These are phyloP conservation scores for Plectus sambesii DNA, from an alignment of 1,140 invertebrate species.

Conservation along the genomic window DNA sequence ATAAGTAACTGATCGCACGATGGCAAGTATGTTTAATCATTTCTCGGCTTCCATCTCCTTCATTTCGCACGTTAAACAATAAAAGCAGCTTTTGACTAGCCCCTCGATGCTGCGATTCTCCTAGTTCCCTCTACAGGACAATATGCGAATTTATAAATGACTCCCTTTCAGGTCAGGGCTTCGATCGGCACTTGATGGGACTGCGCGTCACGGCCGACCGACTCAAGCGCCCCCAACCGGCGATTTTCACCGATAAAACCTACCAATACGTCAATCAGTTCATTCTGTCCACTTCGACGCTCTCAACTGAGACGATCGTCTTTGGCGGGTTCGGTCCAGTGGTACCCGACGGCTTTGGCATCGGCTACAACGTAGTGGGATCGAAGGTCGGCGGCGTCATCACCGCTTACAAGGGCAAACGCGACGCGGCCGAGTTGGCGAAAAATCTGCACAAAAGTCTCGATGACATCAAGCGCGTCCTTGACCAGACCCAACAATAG, in stretches of 20 bases:
- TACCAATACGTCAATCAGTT: constrained; percentile 74
- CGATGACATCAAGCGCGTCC: constrained; percentile 15
- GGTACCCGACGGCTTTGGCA: constrained; percentile 72
- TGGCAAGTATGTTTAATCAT: too few relatives aligned
- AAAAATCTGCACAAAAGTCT: constrained; percentile 21
- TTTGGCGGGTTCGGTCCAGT: constrained; percentile 89
- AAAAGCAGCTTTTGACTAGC: too few relatives aligned
- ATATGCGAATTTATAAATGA: too few relatives aligned
- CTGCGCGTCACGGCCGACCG: constrained; percentile 59
- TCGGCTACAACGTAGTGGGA: constrained; percentile 49
- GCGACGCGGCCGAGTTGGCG: constrained; percentile 20
- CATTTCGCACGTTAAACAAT: too few relatives aligned
- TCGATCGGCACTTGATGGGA: constrained; percentile 86
- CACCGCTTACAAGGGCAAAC: constrained; percentile 30
- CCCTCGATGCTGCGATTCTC: too few relatives aligned
- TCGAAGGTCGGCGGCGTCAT: constrained; percentile 43
- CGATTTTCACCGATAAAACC: constrained; percentile 65
- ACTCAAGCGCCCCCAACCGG: constrained; percentile 52
- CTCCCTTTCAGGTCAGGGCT: constrained; percentile 72
- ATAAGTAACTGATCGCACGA: too few relatives aligned
- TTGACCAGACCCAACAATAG: constrained; percentile 16
- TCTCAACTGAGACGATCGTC: constrained; percentile 71
- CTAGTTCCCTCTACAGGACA: too few relatives aligned
- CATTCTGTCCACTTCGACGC: constrained; percentile 85
- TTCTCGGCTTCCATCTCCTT: too few relatives aligned